A percentile compares a stretch with the other conserved stretches of the same genome.
These are phyloP conservation scores for Drosophila miranda DNA, from an alignment of 1,140 invertebrate species.

Conservation along the genomic window DNA sequence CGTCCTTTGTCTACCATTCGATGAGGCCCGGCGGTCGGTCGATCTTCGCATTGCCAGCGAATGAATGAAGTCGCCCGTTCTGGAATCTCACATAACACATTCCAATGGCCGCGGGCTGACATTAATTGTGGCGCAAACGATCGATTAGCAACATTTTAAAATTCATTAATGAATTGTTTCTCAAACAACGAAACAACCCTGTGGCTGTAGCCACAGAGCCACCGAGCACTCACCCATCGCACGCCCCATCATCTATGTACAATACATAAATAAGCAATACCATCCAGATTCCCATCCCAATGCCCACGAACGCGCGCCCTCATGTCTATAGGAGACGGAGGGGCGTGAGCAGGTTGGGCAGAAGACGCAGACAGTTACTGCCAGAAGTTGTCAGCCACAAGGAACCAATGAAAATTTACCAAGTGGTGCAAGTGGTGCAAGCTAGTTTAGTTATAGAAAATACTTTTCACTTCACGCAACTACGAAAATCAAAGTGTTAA, in stretches of 20 bases:
- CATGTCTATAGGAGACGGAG: slow-evolving; percentile 20
- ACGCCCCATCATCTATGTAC: slow-evolving; percentile 61
- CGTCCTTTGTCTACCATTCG: neutral
- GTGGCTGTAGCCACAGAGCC: slow-evolving; percentile 2
- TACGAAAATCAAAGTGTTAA: too few species aligned
- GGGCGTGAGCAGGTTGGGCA: slow-evolving; percentile 37
- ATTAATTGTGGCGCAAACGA: slow-evolving; percentile 80
- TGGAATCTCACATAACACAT: slow-evolving; percentile 66
- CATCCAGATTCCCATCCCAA: neutral
- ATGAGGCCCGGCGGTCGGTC: slow-evolving; percentile 5
- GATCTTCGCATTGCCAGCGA: slow-evolving; percentile 8
- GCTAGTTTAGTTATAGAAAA: too few species aligned
- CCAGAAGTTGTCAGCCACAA: slow-evolving; percentile 14
- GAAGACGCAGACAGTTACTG: slow-evolving; percentile 32
- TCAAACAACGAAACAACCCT: slow-evolving; percentile 45
- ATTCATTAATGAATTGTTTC: slow-evolving; percentile 80
- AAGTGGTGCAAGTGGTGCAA: too few species aligned
- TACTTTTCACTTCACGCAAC: too few species aligned
- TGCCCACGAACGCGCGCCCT: slow-evolving; percentile 49
- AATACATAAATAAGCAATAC: slow-evolving; percentile 69
- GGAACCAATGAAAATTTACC: too few species aligned
- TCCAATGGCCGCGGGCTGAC: slow-evolving; percentile 70
- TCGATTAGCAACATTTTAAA: slow-evolving; percentile 78
- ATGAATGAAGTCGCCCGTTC: slow-evolving; percentile 47
- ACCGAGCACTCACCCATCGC: neutral